Evolutionary conservation across 2,888 invertebrate species (phyloP), one percentile per base, ranked within the genome.

Genomic region (Crioceris asparagi): DNA sequence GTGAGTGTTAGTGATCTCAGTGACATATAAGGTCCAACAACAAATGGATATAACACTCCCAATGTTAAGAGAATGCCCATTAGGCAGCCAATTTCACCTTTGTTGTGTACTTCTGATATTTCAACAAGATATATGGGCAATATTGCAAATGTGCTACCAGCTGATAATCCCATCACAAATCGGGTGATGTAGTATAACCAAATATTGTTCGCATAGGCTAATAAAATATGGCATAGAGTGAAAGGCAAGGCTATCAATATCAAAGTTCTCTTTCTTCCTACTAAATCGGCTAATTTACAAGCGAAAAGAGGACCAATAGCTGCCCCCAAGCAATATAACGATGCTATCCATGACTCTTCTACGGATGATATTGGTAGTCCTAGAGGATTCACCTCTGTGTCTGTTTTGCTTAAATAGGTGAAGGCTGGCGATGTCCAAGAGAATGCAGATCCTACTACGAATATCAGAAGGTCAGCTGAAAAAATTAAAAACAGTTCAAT

Each of bases 61-160:
- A 73, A 31, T 2, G 64, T 65, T 29, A 83, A 74, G 64, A 81
- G 81, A 25, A 77, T 66, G 52, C 83, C 82, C 41, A 86, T 74
- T 42, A 84, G 75, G 1, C 86, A 39, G 6, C 48, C 46, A 2
- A 88, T 65, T 0, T 81, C 75, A 0, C 90, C 90, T 41, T 91
- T 69, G 10, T 78, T 74, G 17, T 79, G 77, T 38, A 79, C 76
- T 68, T 84, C 79, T 4, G 87, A 74, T 19, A 86, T 83, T 64
- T 91, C 91, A 26, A 83, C 83, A 41, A 87, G 75, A 62, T 88
- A 91, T 73, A 87, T 81, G 0, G 90, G 86, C 1, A 78, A 74
- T 2, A 79, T 73, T 0, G 80, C 75, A 63, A 78, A 81, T n/a
- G 76, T 65, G 54, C 78, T 72, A 0, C 82, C 79, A 1, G 75